A percentile compares a stretch with the other conserved stretches of the same genome.
Conservation (phyloP, 1,140 invertebrate genomes). For the Bombus ignitus region DNA sequence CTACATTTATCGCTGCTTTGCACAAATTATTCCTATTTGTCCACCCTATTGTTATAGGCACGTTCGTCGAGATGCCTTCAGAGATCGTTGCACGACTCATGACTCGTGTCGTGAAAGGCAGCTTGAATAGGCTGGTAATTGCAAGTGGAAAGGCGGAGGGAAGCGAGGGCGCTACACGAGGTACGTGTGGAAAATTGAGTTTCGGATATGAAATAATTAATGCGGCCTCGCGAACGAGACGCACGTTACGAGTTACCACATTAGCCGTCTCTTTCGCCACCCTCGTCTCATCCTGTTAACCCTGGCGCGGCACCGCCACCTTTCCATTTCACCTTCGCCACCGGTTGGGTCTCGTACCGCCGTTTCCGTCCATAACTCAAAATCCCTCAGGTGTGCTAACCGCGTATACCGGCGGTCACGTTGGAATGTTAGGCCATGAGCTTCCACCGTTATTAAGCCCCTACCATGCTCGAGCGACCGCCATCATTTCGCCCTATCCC, state of each 20-base stretch:
- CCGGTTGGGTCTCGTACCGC: conserved; percentile 24
- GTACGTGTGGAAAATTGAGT: conserved; percentile 55
- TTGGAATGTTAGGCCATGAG: conserved; percentile 65
- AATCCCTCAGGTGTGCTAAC: conserved; percentile 69
- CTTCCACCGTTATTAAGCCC: conserved; percentile 57
- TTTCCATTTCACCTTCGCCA: conserved; percentile 49
- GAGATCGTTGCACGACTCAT: not conserved
- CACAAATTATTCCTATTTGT: not conserved
- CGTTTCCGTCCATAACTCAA: conserved; percentile 66
- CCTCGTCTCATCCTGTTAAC: not conserved
- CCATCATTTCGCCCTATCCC: not conserved
- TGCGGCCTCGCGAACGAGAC: conserved; percentile 52
- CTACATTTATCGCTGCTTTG: not conserved
- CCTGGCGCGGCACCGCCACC: not conserved
- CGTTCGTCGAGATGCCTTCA: not conserved
- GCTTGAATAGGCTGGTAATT: conserved; percentile 51
- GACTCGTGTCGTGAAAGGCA: not conserved
- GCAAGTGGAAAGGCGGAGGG: not conserved
- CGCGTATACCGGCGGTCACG: conserved; percentile 67
- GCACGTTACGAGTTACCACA: conserved; percentile 57
- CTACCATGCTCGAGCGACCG: not conserved
- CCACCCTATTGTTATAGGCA: not conserved
- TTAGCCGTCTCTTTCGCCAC: conserved; percentile 26
- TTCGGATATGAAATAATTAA: conserved; percentile 64
- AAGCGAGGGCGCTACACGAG: not conserved